Evolutionary conservation across 2,113 vertebrate genomes (phyloP), one percentile per base, ranked within the genome.

Genomic region (Bufo bufo): DNA sequence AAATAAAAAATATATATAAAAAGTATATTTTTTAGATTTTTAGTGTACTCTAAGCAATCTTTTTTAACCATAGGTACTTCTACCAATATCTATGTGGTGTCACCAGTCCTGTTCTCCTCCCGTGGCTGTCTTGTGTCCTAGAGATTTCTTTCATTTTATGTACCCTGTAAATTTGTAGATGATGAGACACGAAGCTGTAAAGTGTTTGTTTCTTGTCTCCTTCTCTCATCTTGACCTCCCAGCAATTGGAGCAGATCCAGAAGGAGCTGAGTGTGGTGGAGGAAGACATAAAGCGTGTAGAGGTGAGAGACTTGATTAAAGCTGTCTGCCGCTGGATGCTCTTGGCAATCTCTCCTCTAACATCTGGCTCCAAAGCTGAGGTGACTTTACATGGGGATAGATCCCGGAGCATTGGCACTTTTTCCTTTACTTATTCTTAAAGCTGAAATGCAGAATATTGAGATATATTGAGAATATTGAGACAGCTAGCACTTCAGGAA

Each of bases 191-290:
- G 13, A 61, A 19, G 43, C 58, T 78, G 63, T 86, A 86, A 86
- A 77, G 33, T 61, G 19, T 78, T 77, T 71, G 6, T 77, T 63
- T 77, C 6, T 86, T 89, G 72, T 87, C 75, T 93, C 59, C 90
- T 84, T 77, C n/a, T 0, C 43, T 91, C 90, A 49, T 95, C 90
- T 92, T 78, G 86, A 52, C 94, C 90, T 90, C 88, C 86, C 93
- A 99, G 98, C 98, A 99, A 96, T 87, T 99, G 93, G 98, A 99
- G 91, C 98, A 99, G 93, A 96, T 99, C 90, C 98, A 99, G 94
- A 99, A 99, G 93, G 98, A 99, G 91, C 94, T 99, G 69, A 99
- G 96, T 95, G 98, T 98, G 91, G 94, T 99, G 89, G 98, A 99
- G 93, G 98, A 99, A 84, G 98, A 99, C 94, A 99, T 99, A 91